phyloP scores from a whole-genome alignment of 2,797 vertebrate species.

The Scomberomorus guttatus region DNA sequence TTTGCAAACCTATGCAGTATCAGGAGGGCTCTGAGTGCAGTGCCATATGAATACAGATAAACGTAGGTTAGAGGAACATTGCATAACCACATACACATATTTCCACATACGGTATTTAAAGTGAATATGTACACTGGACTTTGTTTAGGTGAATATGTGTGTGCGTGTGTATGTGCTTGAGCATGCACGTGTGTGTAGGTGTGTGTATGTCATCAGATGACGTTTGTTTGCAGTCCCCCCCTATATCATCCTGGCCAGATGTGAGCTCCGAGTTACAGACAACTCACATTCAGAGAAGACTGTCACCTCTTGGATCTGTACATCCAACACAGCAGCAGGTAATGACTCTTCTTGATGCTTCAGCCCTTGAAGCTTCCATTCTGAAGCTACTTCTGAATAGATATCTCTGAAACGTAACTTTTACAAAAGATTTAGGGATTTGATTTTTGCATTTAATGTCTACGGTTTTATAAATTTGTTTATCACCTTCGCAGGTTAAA shows the following conservation, averaged over 20 bases:
- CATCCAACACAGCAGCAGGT: conserved; percentile 79
- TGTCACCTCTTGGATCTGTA: conserved; percentile 79
- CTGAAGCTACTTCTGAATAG: background rate
- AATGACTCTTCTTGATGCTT: conserved; percentile 30
- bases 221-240: conserved; percentile 83
- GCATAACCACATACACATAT: conserved; percentile 57
- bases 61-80: conserved; percentile 53
- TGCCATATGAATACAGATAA: conserved; percentile 45
- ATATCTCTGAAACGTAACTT: background rate
- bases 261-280: conserved; percentile 82
- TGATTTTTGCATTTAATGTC: conserved; percentile 1
- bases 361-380: background rate
- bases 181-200: conserved; percentile 53
- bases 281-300: conserved; percentile 80
- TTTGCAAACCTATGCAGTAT: conserved; percentile 32
- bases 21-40: conserved; percentile 43
- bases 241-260: conserved; percentile 84
- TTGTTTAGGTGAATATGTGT: conserved; percentile 76
- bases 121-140: conserved; percentile 81
- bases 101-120: conserved; percentile 69
- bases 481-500: background rate
- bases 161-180: conserved; percentile 22
- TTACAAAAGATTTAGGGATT: background rate
- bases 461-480: conserved; percentile 8
- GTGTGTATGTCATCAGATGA: conserved; percentile 77